Conservation (phyloP, 2,797 vertebrate genomes). For the Pantherophis alleghaniensis region DNA sequence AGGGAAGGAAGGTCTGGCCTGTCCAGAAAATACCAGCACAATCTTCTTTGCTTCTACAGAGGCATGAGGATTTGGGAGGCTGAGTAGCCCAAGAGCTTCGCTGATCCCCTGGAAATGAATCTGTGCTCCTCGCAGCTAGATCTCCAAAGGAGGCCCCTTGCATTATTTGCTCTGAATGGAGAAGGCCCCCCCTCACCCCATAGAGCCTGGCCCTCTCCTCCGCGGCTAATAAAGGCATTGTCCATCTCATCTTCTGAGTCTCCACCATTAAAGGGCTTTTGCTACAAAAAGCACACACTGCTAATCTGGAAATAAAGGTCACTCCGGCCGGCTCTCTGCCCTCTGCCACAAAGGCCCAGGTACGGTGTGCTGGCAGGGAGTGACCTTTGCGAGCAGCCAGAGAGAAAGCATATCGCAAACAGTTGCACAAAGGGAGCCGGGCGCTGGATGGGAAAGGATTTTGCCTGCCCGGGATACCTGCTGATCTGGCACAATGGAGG, state of each 20-base stretch:
- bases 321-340: slow-evolving; percentile 56
- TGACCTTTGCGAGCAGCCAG: slow-evolving; percentile 56
- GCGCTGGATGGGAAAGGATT: slow-evolving; percentile 70
- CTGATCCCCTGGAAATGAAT: background rate
- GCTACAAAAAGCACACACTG: slow-evolving; percentile 31
- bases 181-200: background rate
- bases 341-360: slow-evolving; percentile 67
- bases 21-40: background rate
- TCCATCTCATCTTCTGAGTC: slow-evolving; percentile 19
- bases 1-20: background rate
- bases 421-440: slow-evolving; percentile 53
- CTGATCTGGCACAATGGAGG: slow-evolving; percentile 80
- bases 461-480: slow-evolving; percentile 79
- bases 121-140: background rate
- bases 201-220: slow-evolving; percentile 14
- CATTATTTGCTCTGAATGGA: background rate
- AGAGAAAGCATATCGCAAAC: slow-evolving; percentile 25
- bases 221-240: slow-evolving; percentile 16
- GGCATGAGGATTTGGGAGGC: background rate
- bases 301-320: slow-evolving; percentile 58
- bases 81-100: background rate
- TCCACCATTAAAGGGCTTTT: slow-evolving; percentile 34
- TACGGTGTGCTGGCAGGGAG: slow-evolving; percentile 51
- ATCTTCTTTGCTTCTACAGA: background rate
- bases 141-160: background rate